Conservation (phyloP, 2,888 invertebrate genomes). For the Kryphioiulus occultus region DNA sequence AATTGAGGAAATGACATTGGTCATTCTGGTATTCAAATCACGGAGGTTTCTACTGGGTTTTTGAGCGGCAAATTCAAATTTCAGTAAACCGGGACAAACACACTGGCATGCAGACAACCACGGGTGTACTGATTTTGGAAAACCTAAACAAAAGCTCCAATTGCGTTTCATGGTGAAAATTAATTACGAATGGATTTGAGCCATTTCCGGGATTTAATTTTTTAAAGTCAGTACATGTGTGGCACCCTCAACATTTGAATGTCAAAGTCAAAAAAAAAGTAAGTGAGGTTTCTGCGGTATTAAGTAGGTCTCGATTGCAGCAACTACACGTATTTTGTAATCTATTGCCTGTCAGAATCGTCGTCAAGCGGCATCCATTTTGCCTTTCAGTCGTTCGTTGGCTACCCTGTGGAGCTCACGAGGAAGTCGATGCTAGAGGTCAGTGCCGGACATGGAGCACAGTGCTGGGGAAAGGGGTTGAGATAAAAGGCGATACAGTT, state of each 20-base stretch:
- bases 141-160: no score
- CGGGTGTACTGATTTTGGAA: no score
- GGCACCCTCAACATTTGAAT: neutral
- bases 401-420: neutral
- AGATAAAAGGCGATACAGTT: neutral
- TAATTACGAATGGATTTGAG: neutral
- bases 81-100: no score
- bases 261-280: neutral
- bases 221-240: neutral
- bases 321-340: neutral
- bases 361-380: slow-evolving; percentile 4
- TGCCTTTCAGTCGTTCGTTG: neutral
- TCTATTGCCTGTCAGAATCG: slow-evolving; percentile 6
- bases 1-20: no score
- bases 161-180: neutral
- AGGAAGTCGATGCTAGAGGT: neutral
- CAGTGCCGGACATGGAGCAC: neutral
- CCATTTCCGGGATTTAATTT: neutral
- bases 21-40: no score
- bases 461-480: neutral
- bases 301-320: neutral
- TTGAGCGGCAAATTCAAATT: no score
- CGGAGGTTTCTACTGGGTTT: no score
- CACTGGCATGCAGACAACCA: no score
- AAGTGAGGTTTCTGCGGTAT: neutral